A percentile compares a stretch with the other conserved stretches of the same genome.
phyloP scores from a whole-genome alignment of 1,140 invertebrate genomes.

The Eueides isabella region DNA sequence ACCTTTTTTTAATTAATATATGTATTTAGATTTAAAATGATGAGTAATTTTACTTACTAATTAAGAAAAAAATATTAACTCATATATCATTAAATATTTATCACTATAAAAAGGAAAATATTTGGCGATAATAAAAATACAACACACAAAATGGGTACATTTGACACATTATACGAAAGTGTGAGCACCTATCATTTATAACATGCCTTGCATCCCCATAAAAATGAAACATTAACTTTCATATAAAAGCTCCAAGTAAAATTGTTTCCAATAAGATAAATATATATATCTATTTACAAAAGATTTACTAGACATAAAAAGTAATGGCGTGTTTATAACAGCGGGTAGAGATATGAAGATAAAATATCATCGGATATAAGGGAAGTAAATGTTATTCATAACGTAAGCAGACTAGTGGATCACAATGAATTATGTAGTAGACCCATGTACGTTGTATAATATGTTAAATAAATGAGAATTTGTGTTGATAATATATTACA shows the following conservation, averaged over 20 bases:
- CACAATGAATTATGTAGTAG: constrained; percentile 36
- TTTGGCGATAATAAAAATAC: not conserved
- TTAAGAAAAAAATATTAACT: not conserved
- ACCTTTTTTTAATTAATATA: not conserved
- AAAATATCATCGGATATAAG: constrained; percentile 23
- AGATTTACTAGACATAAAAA: constrained; percentile 31
- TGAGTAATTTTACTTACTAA: not conserved
- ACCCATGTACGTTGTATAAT: constrained; percentile 4
- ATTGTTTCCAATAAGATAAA: constrained; percentile 16
- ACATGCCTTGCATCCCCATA: not conserved
- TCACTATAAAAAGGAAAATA: too few species aligned
- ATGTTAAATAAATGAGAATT: not conserved
- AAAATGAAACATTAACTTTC: constrained; percentile 6
- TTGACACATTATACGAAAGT: not conserved
- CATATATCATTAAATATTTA: too few species aligned
- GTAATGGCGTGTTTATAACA: constrained; percentile 16
- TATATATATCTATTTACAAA: constrained; percentile 19
- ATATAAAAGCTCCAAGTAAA: not conserved
- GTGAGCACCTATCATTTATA: not conserved
- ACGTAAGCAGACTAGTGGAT: constrained; percentile 26
- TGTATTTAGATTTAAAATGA: not conserved
- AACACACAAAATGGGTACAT: not conserved
- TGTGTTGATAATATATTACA: not conserved
- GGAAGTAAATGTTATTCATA: constrained; percentile 33
- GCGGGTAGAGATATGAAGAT: constrained; percentile 27